Conservation (phyloP, 2,888 invertebrate species). For the Coleophora flavipennella region DNA sequence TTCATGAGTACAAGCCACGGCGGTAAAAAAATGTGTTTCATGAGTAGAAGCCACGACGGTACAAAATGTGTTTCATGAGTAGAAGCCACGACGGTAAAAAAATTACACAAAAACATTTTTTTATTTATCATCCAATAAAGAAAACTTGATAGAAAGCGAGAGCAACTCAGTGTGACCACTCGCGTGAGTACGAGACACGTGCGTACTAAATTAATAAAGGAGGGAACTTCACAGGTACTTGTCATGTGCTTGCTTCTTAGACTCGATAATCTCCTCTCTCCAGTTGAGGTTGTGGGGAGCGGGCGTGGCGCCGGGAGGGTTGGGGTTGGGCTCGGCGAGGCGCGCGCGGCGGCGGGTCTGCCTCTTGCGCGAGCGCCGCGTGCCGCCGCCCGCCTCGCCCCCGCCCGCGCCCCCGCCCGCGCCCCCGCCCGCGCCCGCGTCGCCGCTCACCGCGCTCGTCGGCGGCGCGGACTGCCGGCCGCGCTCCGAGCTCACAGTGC, state of each 20-base stretch:
- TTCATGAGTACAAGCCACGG: too few relatives aligned
- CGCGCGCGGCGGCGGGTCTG: constrained; percentile 28
- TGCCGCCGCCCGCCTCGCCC: constrained; percentile 13
- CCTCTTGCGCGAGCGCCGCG: constrained; percentile 23
- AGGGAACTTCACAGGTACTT: constrained; percentile 28
- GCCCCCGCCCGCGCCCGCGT: constrained; percentile 11
- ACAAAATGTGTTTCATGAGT: too few relatives aligned
- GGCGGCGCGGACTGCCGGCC: constrained; percentile 43
- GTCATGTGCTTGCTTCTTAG: constrained; percentile 50
- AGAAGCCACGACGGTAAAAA: too few relatives aligned
- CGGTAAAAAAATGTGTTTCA: too few relatives aligned
- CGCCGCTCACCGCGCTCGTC: constrained; percentile 9
- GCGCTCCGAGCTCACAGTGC: constrained; percentile 44
- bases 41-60: too few relatives aligned
- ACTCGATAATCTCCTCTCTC: constrained; percentile 64
- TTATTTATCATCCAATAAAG: too few relatives aligned
- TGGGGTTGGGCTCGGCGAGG: constrained; percentile 23
- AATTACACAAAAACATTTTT: too few relatives aligned
- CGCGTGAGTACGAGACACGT: too few relatives aligned
- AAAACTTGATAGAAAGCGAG: too few relatives aligned
- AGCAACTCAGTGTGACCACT: too few relatives aligned
- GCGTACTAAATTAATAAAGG: too few relatives aligned
- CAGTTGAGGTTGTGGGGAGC: constrained; percentile 46
- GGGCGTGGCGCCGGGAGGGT: constrained; percentile 24
- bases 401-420: constrained; percentile 14